These are phyloP conservation scores for Tetrax tetrax DNA, from an alignment of 2,113 vertebrate species.

Conservation along the genomic window DNA sequence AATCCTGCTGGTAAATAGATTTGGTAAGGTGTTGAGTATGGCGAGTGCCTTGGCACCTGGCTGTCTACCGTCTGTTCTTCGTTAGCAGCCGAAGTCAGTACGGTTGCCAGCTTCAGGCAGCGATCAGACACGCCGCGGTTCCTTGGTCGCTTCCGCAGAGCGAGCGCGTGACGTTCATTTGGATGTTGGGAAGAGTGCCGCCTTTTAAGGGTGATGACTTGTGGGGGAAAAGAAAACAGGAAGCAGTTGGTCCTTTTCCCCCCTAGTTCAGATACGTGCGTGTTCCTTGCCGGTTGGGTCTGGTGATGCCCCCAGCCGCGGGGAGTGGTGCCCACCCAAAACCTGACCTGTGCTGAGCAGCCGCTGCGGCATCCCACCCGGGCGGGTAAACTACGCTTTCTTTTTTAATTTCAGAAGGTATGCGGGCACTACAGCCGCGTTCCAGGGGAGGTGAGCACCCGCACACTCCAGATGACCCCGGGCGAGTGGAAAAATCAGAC, in stretches of 20 bases:
- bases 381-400: fast-evolving
- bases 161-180: not conserved
- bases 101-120: not conserved
- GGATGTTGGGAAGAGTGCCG: not conserved
- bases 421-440: fast-evolving
- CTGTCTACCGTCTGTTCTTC: not conserved
- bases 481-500: fast-evolving
- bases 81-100: not conserved
- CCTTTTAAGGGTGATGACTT: not conserved
- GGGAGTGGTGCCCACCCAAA: not conserved
- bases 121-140: fast-evolving
- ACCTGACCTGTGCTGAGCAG: not conserved
- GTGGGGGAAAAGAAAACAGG: too few species aligned
- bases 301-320: fast-evolving
- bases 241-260: not conserved
- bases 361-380: fast-evolving
- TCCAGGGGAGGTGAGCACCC: fast-evolving
- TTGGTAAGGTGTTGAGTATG: not conserved
- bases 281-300: not conserved
- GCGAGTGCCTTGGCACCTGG: too few species aligned
- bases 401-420: too few species aligned
- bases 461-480: fast-evolving
- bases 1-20: fast-evolving
- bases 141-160: not conserved
- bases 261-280: fast-evolving